Base-by-base conservation (phyloP, 2,888 invertebrate species). In the Euzophera pinguis region DNA sequence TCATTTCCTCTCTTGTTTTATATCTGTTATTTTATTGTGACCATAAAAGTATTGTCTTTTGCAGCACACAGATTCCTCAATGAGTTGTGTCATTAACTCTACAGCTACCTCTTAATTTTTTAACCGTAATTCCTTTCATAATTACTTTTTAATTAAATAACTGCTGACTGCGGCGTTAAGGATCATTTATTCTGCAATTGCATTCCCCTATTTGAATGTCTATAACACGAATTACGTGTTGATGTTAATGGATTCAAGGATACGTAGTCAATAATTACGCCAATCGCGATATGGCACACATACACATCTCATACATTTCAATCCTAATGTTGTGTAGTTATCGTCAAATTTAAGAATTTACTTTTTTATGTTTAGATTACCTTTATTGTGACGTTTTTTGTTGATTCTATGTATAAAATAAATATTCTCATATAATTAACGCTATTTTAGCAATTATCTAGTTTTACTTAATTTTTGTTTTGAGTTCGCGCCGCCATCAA, bases 161-260 rank as follows among this genome's bases (percentile, higher is more conserved):
- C 12, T 50, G 39, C 49, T 5, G 16, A 14, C 29, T 41, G 14
- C 49, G 14, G 42, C 47, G 55, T 57, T 54, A 59, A 56, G 59
- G 55, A 29, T 51, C 57, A 55, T 59, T 57, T 53, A 57, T 59
- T 59, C 47, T 39, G 27, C 34, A 51, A 34, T 50, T 55, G 53
- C 53, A 54, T 55, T 52, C 34, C 50, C 12, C 47, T 37, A 47
- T 45, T 38, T 48, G 32, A 13, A 37, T 29, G 49, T 27, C 13
- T 39, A 50, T 50, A 32, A 41, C 39, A 27, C 12, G 7, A 41
- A 50, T 50, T 50, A 41, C 39, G 39, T 39, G 49, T 10, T 49
- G 49, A 39, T 49, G 38, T 49, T 38, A 45, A 45, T 45, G 32
- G 45, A 45, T 32, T 45, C 32, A 49, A 49, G 39, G 12, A 14